These are phyloP conservation scores for Rhinoptilus africanus DNA, from an alignment of 2,113 vertebrate species.

Conservation along the genomic window DNA sequence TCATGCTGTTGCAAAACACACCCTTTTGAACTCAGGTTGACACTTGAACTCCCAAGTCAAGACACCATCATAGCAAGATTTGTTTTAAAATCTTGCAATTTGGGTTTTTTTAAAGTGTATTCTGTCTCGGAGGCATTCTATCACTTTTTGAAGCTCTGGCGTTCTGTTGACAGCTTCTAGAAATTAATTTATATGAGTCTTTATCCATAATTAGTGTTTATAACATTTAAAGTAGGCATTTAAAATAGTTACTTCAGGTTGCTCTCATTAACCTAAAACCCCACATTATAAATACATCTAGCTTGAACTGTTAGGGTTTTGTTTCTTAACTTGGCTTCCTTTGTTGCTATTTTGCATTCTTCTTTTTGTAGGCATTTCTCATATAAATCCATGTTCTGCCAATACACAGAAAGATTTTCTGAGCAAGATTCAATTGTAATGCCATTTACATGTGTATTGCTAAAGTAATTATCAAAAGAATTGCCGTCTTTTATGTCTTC, in stretches of 20 bases:
- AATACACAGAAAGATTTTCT: conserved; percentile 10
- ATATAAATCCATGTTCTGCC: background rate
- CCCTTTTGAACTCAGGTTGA: background rate
- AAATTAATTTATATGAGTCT: background rate
- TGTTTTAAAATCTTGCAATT: background rate
- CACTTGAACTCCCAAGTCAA: background rate
- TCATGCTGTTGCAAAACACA: background rate
- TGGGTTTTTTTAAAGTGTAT: background rate
- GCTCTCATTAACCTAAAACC: background rate
- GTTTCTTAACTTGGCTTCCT: background rate
- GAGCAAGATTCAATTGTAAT: background rate
- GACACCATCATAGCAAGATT: background rate
- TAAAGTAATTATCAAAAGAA: conserved; percentile 14
- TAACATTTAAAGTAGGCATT: background rate
- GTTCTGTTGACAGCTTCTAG: background rate
- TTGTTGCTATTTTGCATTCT: background rate
- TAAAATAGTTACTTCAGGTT: background rate
- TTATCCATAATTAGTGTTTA: background rate
- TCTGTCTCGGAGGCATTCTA: background rate
- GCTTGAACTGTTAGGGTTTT: background rate
- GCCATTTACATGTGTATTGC: background rate
- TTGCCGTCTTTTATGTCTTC: background rate
- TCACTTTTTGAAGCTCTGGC: background rate
- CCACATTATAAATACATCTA: background rate
- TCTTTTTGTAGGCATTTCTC: background rate